These are phyloP conservation scores for Physocephala rufipes DNA, from an alignment of 2,888 invertebrate species.

Conservation along the genomic window DNA sequence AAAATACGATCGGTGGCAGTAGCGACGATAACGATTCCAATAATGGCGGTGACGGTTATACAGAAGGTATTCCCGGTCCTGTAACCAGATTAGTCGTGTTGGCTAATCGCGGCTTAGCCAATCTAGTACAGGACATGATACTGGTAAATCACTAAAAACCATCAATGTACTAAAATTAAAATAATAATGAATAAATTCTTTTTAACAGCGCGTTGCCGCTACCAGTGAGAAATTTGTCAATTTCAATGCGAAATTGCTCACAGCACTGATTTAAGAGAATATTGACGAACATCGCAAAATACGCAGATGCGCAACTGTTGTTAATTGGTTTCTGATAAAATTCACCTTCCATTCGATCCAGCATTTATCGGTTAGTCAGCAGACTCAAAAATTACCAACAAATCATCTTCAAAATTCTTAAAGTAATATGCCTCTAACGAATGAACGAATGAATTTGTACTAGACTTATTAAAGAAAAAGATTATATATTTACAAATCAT, in stretches of 20 bases:
- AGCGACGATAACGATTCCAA: slow-evolving; percentile 69
- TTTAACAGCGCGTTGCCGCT: slow-evolving; percentile 78
- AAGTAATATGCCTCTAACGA: no score
- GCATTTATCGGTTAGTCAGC: no score
- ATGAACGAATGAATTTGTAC: no score
- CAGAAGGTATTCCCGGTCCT: slow-evolving; percentile 87
- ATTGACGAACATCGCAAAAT: neutral
- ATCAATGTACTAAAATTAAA: neutral
- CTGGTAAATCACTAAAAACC: slow-evolving; percentile 74
- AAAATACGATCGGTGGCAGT: slow-evolving; percentile 62
- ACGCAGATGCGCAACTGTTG: neutral
- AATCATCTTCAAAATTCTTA: no score
- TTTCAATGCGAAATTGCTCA: slow-evolving; percentile 91
- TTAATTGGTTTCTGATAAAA: neutral
- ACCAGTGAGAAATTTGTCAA: slow-evolving; percentile 91
- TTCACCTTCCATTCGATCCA: neutral
- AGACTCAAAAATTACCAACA: no score
- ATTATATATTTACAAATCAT: no score
- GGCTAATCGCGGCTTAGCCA: slow-evolving; percentile 86
- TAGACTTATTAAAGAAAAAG: no score
- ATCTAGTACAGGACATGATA: slow-evolving; percentile 87
- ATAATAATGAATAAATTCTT: neutral
- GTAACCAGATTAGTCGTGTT: slow-evolving; percentile 87
- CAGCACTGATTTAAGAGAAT: slow-evolving; percentile 79
- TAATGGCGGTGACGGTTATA: slow-evolving; percentile 71